Conservation (phyloP, 2,113 vertebrate species). For the Arizona elegans region DNA sequence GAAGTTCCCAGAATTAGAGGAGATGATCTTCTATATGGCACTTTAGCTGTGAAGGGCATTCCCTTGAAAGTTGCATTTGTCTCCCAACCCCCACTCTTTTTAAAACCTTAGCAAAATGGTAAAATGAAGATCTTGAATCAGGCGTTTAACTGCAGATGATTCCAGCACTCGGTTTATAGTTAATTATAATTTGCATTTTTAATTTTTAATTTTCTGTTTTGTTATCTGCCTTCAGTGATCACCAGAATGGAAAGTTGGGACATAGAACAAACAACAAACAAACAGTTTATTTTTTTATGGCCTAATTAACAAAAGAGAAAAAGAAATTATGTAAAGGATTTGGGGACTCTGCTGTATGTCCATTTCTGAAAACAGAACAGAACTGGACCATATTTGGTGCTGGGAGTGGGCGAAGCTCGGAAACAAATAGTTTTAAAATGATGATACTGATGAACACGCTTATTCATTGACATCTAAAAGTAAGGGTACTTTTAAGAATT, state of each 20-base stretch:
- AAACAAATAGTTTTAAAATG: background rate
- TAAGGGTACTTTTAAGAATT: background rate
- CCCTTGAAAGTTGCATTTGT: background rate
- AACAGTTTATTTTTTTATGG: no score
- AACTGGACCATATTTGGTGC: background rate
- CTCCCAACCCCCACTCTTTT: background rate
- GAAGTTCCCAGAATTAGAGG: background rate
- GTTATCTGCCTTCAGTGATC: background rate
- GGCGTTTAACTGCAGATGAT: background rate
- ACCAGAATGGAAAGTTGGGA: background rate
- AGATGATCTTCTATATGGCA: background rate
- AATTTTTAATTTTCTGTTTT: background rate
- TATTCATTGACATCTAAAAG: background rate
- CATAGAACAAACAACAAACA: background rate
- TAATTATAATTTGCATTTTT: background rate
- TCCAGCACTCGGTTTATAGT: background rate
- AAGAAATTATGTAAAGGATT: background rate
- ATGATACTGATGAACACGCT: background rate
- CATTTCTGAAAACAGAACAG: background rate
- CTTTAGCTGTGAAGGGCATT: background rate
- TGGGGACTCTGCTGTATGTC: background rate
- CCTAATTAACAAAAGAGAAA: no score
- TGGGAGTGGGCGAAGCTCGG: background rate
- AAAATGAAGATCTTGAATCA: background rate
- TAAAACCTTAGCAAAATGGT: background rate